These are phyloP conservation scores for Crotalus tigris DNA, from an alignment of 2,113 vertebrate genomes.

Conservation along the genomic window DNA sequence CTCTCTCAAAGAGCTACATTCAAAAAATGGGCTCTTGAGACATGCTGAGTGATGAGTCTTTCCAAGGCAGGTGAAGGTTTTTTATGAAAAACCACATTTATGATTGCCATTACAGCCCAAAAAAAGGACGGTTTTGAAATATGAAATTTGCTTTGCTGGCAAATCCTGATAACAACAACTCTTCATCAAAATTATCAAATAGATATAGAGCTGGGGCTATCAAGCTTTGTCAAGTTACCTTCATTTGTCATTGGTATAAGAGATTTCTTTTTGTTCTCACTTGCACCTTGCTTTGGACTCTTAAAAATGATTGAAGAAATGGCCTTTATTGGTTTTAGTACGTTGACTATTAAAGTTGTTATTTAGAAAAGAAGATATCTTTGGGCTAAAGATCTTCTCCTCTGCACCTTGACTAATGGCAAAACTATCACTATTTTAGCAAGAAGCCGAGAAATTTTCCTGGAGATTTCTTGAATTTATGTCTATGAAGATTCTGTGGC, in stretches of 20 bases:
- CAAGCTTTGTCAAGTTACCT: neutral
- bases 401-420: neutral
- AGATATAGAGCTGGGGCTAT: neutral
- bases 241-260: neutral
- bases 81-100: conserved; percentile 29
- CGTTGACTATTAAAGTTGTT: neutral
- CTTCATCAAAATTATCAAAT: neutral
- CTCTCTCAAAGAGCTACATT: conserved; percentile 51
- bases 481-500: no score
- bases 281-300: neutral
- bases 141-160: neutral
- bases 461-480: neutral
- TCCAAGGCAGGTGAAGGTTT: conserved; percentile 57
- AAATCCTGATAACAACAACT: neutral
- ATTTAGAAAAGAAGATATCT: neutral
- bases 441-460: neutral
- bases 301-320: neutral
- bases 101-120: neutral
- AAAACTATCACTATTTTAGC: neutral
- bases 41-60: conserved; percentile 50
- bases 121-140: neutral
- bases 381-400: neutral
- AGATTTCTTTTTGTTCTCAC: neutral
- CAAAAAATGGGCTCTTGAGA: conserved; percentile 54
- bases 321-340: neutral